Percentiles rank a stretch among this genome's conserved stretches.
Evolutionary conservation across 2,888 invertebrate species (phyloP).

Genomic region (Octonoba sinensis): DNA sequence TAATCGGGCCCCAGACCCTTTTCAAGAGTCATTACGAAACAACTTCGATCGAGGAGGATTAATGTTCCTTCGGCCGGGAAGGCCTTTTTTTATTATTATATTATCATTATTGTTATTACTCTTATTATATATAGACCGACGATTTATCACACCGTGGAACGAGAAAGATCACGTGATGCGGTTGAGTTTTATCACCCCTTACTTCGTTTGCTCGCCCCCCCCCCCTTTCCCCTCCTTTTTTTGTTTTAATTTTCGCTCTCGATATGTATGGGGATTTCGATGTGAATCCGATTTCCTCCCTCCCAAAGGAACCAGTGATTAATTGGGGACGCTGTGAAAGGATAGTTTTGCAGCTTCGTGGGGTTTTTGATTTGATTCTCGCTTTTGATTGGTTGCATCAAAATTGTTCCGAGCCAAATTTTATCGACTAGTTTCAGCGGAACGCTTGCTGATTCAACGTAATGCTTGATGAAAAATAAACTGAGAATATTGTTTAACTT

Average conservation of each 20-base stretch:
- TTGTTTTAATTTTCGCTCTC: slow-evolving; percentile 15
- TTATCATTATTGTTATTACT: slow-evolving; percentile 62
- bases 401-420: no score
- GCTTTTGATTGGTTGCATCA: no score
- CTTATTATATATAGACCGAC: slow-evolving; percentile 54
- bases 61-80: slow-evolving; percentile 6
- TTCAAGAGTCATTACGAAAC: slow-evolving; percentile 41
- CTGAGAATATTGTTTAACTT: no score
- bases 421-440: no score
- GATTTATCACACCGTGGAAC: slow-evolving; percentile 55
- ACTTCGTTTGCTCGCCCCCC: background rate
- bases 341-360: no score
- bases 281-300: background rate
- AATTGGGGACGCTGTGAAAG: background rate
- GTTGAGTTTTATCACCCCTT: slow-evolving; percentile 46
- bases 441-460: no score
- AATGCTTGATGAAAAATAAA: no score
- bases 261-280: slow-evolving; percentile 2
- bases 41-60: slow-evolving; percentile 14
- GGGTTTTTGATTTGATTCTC: no score
- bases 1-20: slow-evolving; percentile 29
- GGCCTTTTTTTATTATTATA: slow-evolving; percentile 40
- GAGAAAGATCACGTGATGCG: slow-evolving; percentile 42
- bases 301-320: background rate
- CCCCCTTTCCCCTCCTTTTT: background rate